These are phyloP conservation scores for Bactericera cockerelli DNA, from an alignment of 1,140 invertebrate genomes.

Conservation along the genomic window DNA sequence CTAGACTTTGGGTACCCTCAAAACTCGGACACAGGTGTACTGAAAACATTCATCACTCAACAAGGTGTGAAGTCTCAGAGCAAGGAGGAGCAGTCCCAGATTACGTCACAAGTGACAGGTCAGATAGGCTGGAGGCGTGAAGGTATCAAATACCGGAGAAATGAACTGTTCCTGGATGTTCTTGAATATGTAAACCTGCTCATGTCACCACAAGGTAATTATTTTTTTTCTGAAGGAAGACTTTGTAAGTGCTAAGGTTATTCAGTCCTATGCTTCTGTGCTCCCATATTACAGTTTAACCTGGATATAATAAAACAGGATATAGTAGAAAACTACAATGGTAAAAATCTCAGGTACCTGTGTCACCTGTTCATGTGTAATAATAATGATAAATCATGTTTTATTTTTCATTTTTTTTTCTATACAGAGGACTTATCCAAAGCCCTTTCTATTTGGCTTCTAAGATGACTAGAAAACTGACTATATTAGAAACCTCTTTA, in stretches of 20 bases:
- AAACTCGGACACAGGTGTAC: constrained; percentile 96
- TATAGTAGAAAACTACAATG: too few species aligned
- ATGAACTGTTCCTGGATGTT: constrained; percentile 98
- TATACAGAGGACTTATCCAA: too few species aligned
- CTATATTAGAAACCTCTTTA: too few species aligned
- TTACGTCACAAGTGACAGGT: constrained; percentile 97
- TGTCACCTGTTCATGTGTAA: too few species aligned
- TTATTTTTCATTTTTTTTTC: too few species aligned
- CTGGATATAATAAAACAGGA: too few species aligned
- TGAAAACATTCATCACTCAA: constrained; percentile 99
- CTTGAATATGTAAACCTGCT: constrained; percentile 97
- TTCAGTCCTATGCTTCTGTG: too few species aligned
- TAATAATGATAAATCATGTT: too few species aligned
- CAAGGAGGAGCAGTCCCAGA: constrained; percentile 98
- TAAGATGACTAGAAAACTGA: too few species aligned
- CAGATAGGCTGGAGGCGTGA: constrained; percentile 99
- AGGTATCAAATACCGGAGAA: constrained; percentile 97
- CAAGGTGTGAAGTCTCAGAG: constrained; percentile 97
- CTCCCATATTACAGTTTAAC: too few species aligned
- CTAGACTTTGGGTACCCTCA: constrained; percentile 99
- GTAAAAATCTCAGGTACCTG: too few species aligned
- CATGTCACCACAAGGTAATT: constrained; percentile 97
- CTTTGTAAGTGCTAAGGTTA: not conserved
- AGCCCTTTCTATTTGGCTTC: too few species aligned
- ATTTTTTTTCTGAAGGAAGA: constrained; percentile 3